phyloP scores from a whole-genome alignment of 2,888 invertebrate species.

The Volucella inflata region DNA sequence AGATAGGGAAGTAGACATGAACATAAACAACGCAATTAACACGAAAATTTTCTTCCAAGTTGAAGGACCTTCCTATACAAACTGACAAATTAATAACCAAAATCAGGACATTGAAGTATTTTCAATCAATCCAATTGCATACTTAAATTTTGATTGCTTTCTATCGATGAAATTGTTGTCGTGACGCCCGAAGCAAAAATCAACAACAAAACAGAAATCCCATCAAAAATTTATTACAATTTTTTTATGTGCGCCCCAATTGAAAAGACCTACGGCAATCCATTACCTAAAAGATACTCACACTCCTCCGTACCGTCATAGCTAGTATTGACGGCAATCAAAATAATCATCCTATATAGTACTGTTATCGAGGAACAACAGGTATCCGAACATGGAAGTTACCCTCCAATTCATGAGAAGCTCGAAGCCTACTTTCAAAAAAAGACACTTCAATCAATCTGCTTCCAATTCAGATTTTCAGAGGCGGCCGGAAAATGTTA shows the following conservation, averaged over 20 bases:
- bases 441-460: conserved; percentile 34
- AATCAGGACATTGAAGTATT: not conserved
- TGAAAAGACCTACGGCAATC: not conserved
- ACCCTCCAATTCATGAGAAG: not conserved
- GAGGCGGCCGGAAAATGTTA: not conserved
- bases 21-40: conserved; percentile 32
- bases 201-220: conserved; percentile 1
- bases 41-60: conserved; percentile 1
- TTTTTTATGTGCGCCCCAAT: conserved; percentile 34
- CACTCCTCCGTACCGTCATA: not conserved
- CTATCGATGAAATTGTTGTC: not conserved
- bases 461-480: not conserved
- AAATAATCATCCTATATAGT: conserved; percentile 23
- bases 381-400: conserved; percentile 7
- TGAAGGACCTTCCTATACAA: conserved; percentile 22
- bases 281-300: not conserved
- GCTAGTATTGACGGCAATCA: conserved; percentile 24
- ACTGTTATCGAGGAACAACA: conserved; percentile 18
- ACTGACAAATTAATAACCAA: not conserved
- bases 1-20: not conserved
- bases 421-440: not conserved
- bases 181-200: not conserved
- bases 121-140: conserved; percentile 16
- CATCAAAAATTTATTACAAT: conserved; percentile 38
- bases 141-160: conserved; percentile 25